Evolutionary conservation across 2,888 invertebrate genomes (phyloP).

Genomic region (Drosophila longiperda): DNA sequence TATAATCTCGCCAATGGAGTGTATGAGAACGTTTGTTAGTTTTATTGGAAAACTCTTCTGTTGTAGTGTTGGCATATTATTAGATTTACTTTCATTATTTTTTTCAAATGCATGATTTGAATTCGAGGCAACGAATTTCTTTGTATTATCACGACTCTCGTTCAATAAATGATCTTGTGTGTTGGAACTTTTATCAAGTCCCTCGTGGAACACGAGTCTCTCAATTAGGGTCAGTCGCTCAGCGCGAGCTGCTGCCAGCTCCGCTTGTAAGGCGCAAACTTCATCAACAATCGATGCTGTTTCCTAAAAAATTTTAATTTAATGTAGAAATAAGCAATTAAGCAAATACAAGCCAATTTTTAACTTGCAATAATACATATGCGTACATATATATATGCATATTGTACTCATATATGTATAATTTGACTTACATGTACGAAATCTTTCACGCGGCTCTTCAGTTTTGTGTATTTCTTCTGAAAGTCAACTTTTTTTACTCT

Average conservation of each 20-base stretch:
- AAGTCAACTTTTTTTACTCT: slow-evolving; percentile 1
- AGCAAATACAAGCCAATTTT: neutral
- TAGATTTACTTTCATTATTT: slow-evolving; percentile 71
- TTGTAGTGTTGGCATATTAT: slow-evolving; percentile 22
- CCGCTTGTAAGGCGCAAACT: slow-evolving; percentile 93
- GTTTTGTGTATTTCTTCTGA: slow-evolving; percentile 1
- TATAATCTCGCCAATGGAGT: slow-evolving; percentile 91
- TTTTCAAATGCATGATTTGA: slow-evolving; percentile 15
- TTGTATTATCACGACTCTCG: slow-evolving; percentile 28
- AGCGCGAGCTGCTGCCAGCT: slow-evolving; percentile 91
- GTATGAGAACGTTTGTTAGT: slow-evolving; percentile 87
- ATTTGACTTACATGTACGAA: slow-evolving; percentile 9
- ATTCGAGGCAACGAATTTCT: slow-evolving; percentile 26
- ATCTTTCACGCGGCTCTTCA: slow-evolving; percentile 5
- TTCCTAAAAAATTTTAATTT: slow-evolving; percentile 86
- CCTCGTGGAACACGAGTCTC: slow-evolving; percentile 90
- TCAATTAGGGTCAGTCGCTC: slow-evolving; percentile 92
- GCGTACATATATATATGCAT: neutral
- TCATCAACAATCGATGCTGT: slow-evolving; percentile 95
- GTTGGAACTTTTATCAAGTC: slow-evolving; percentile 68
- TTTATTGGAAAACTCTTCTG: slow-evolving; percentile 90
- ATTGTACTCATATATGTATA: neutral
- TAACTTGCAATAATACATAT: neutral
- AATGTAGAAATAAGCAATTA: neutral
- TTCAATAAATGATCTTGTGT: slow-evolving; percentile 25